Percentiles rank a stretch among this genome's conserved stretches.
Evolutionary conservation across 2,113 vertebrate species (phyloP).

Genomic region (Tragelaphus buxtoni): DNA sequence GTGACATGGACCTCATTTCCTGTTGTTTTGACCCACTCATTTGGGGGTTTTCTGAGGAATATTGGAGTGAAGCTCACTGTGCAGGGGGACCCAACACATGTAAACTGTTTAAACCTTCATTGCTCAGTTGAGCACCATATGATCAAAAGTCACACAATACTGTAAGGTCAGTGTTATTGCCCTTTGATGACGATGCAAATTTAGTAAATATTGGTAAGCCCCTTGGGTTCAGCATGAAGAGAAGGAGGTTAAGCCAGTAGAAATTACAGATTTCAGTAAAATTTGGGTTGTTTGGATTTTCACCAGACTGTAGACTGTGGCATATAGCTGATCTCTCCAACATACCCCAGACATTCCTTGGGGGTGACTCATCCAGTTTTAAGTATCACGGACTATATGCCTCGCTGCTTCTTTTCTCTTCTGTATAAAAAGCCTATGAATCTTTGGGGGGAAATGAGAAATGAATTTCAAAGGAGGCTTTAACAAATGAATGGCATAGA

Average conservation of each 20-base stretch:
- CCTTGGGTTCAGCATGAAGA: neutral
- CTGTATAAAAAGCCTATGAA: slow-evolving; percentile 26
- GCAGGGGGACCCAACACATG: neutral
- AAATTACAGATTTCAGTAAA: neutral
- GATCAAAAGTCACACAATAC: neutral
- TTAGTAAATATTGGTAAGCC: neutral
- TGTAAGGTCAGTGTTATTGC: neutral
- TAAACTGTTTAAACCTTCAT: neutral
- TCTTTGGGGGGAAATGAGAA: slow-evolving; percentile 43
- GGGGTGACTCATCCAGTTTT: slow-evolving; percentile 47
- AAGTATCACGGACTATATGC: slow-evolving; percentile 39
- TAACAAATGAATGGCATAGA: slow-evolving; percentile 53
- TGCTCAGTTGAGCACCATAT: neutral
- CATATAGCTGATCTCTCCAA: neutral
- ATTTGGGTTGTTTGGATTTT: neutral
- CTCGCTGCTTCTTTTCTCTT: slow-evolving; percentile 57
- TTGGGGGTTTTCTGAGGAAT: neutral
- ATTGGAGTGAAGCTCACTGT: neutral
- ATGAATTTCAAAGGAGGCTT: slow-evolving; percentile 62
- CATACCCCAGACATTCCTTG: neutral
- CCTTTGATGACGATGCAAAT: neutral
- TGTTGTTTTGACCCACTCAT: neutral
- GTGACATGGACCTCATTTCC: neutral
- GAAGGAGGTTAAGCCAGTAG: neutral
- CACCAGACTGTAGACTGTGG: neutral